phyloP scores from a whole-genome alignment of 2,888 invertebrate genomes.

The Diarsia rubi region DNA sequence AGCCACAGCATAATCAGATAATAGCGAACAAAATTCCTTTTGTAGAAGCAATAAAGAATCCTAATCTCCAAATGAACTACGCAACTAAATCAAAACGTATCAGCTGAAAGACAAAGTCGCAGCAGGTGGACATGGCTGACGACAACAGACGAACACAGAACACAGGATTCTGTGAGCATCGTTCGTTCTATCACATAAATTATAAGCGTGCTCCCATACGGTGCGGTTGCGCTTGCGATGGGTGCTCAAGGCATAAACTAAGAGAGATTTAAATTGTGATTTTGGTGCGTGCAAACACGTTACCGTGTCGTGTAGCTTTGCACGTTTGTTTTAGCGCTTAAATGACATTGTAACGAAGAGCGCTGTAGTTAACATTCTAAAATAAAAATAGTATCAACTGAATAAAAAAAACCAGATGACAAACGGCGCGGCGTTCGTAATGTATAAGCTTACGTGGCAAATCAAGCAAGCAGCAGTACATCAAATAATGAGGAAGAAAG shows the following conservation, averaged over 20 bases:
- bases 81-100: slow-evolving; percentile 67
- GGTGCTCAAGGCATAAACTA: slow-evolving; percentile 20
- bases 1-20: slow-evolving; percentile 44
- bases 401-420: neutral
- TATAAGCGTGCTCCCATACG: slow-evolving; percentile 76
- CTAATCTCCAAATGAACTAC: slow-evolving; percentile 62
- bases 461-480: neutral
- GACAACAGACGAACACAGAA: slow-evolving; percentile 73
- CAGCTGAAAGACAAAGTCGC: slow-evolving; percentile 68
- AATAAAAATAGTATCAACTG: too few relatives aligned
- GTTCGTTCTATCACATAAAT: slow-evolving; percentile 78
- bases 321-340: neutral
- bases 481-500: neutral
- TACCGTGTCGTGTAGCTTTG: neutral
- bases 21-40: slow-evolving; percentile 42
- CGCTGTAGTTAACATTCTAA: neutral
- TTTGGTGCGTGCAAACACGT: too few relatives aligned
- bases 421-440: neutral
- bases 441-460: neutral
- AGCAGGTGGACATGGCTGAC: slow-evolving; percentile 74
- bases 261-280: slow-evolving; percentile 47
- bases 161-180: slow-evolving; percentile 76
- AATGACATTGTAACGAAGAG: neutral
- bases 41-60: slow-evolving; percentile 57
- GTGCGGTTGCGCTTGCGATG: slow-evolving; percentile 66